Base-by-base conservation (phyloP, 2,888 invertebrate genomes). In the Synanthedon tipuliformis region DNA sequence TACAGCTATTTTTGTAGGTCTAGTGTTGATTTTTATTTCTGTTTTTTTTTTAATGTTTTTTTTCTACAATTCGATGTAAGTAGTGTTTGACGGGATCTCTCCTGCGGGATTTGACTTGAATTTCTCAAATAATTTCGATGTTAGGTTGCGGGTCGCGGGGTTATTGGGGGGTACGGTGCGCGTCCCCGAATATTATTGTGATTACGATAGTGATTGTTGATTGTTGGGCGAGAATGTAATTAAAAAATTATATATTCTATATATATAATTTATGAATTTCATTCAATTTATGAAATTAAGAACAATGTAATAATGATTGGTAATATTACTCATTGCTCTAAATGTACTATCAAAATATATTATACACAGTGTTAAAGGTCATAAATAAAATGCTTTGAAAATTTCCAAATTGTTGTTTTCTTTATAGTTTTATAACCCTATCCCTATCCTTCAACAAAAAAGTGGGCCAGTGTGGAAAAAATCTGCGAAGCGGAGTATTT, bases 311-410 rank as follows among this genome's bases (percentile, higher is more conserved):
- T 23, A 23, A 84, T 85, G 79, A 85, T 88, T 84, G 87, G 86
- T 86, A 85, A 88, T 85, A 87, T 88, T 87, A 88, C 85, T 88
- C 81, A 88, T 85, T 87, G 88, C 88, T 87, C 86, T 88, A 86
- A 88, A 88, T 88, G 88, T 88, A 88, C 82, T 88, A 88, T 87
- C 87, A 86, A 87, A 87, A 86, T 88, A 88, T 87, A 87, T 86
- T 86, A 87, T 87, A 87, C 87, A 87, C 87, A 81, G 87, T 87
- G 87, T 87, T 87, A 87, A 87, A 86, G 85, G 85, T 86, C 86
- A 85, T 86, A 83, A 87, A 87, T 87, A 87, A 86, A 87, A 85
- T 83, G 87, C 87, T 87, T 87, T 84, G 86, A 86, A 87, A 87
- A 87, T 86, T 86, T 87, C 84, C 81, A 79, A 59, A 75, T 60